These are phyloP conservation scores for Bombus fervidus DNA, from an alignment of 1,140 invertebrate genomes.

Conservation along the genomic window DNA sequence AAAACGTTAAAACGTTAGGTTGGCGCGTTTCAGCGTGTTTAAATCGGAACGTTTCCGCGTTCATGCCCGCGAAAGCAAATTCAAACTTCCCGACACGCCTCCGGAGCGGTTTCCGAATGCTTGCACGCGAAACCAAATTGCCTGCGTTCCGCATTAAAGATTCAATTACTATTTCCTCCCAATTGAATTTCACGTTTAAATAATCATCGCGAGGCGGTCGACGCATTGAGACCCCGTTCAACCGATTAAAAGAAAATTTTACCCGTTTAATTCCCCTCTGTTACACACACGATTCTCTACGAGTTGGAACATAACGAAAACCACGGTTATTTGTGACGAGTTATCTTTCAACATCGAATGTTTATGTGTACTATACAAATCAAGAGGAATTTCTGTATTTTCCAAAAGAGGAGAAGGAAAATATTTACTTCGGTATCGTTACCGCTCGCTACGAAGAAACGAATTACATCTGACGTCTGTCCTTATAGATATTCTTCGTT, in stretches of 20 bases:
- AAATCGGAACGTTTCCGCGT: conserved; percentile 2
- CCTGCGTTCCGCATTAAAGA: conserved; percentile 25
- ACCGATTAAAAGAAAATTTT: background rate
- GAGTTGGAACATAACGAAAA: background rate
- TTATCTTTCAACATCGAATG: background rate
- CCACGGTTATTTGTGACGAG: background rate
- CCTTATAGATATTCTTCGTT: background rate
- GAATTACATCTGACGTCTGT: background rate
- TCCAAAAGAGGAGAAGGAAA: background rate
- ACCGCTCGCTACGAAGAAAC: background rate
- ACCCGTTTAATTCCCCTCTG: background rate
- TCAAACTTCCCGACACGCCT: conserved; percentile 18
- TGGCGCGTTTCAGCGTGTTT: background rate
- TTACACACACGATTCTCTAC: background rate
- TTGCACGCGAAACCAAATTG: conserved; percentile 26
- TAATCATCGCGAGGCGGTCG: background rate
- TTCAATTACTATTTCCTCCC: conserved; percentile 33
- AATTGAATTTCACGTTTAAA: conserved; percentile 33
- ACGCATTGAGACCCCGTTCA: background rate
- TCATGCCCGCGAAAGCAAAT: conserved; percentile 7
- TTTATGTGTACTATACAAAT: background rate
- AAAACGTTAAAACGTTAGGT: background rate
- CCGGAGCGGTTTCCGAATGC: conserved; percentile 25
- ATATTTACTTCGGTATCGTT: background rate
- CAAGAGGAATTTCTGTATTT: background rate